A percentile compares a stretch with the other conserved stretches of the same genome.
Conservation (phyloP, 23 tunicate species). For the Ascidia mentula region DNA sequence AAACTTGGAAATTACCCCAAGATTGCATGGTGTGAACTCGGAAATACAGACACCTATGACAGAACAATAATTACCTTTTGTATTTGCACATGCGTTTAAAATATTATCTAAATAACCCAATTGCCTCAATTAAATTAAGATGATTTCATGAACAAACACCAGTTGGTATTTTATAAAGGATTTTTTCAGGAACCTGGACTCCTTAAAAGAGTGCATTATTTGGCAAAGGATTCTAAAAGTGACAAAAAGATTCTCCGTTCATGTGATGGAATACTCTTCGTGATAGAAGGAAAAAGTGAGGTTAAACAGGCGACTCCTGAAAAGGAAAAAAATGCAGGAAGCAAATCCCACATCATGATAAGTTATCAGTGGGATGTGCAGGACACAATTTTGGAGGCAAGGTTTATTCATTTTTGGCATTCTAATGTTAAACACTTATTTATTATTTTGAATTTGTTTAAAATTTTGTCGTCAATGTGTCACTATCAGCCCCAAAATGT, state of each 20-base stretch:
- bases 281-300: constrained; percentile 15
- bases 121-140: too few relatives aligned
- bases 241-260: constrained; percentile 6
- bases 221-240: neutral
- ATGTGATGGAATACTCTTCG: constrained; percentile 48
- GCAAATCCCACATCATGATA: constrained; percentile 48
- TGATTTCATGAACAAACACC: too few relatives aligned
- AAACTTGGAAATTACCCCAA: too few relatives aligned
- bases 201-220: constrained; percentile 20
- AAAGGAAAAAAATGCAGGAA: neutral
- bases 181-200: constrained; percentile 46
- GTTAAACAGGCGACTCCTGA: neutral
- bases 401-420: neutral
- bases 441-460: neutral
- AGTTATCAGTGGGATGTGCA: constrained; percentile 88
- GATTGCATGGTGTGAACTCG: too few relatives aligned
- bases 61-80: too few relatives aligned
- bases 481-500: neutral
- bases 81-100: too few relatives aligned
- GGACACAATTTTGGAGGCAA: constrained; percentile 33
- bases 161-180: too few relatives aligned
- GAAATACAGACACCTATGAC: too few relatives aligned
- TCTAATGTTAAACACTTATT: neutral
- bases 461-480: neutral
- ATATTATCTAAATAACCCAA: too few relatives aligned